Conservation (phyloP, 2,888 invertebrate species). For the Mechanitis mazaeus region DNA sequence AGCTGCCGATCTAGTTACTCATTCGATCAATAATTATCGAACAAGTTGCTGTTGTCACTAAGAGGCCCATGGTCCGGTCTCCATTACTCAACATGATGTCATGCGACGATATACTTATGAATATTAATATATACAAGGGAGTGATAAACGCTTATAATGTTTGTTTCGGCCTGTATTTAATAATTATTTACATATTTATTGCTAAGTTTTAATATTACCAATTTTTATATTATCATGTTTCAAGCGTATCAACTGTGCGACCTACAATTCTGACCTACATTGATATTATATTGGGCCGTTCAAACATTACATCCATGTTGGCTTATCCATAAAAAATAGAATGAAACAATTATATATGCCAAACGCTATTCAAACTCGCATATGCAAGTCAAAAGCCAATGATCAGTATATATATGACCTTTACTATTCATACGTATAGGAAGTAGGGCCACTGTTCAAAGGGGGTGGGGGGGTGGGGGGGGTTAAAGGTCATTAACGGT, state of each 20-base stretch:
- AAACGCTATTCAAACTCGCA: not conserved
- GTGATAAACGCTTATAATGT: not conserved
- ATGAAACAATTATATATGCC: not conserved
- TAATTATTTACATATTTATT: no score
- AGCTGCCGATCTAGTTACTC: conserved; percentile 42
- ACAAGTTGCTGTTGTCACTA: conserved; percentile 23
- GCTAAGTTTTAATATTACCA: conserved; percentile 9
- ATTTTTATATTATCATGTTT: conserved; percentile 19
- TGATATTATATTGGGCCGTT: conserved; percentile 47
- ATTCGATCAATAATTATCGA: conserved; percentile 48
- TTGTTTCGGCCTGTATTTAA: no score
- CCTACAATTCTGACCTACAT: conserved; percentile 55
- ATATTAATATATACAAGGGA: not conserved
- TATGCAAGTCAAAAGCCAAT: not conserved
- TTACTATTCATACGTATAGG: not conserved
- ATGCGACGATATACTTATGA: not conserved
- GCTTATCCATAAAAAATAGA: conserved; percentile 1
- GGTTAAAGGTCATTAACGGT: conserved; percentile 30
- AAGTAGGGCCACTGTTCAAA: conserved; percentile 15
- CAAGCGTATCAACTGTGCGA: conserved; percentile 36
- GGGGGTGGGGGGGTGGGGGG: no score
- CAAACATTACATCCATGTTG: conserved; percentile 30
- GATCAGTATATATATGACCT: not conserved
- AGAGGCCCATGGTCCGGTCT: conserved; percentile 4
- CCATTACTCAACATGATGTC: conserved; percentile 15